Percentiles rank a stretch among this genome's conserved stretches.
Conservation (phyloP, 2,888 invertebrate genomes). For the Galerucella nymphaeae region DNA sequence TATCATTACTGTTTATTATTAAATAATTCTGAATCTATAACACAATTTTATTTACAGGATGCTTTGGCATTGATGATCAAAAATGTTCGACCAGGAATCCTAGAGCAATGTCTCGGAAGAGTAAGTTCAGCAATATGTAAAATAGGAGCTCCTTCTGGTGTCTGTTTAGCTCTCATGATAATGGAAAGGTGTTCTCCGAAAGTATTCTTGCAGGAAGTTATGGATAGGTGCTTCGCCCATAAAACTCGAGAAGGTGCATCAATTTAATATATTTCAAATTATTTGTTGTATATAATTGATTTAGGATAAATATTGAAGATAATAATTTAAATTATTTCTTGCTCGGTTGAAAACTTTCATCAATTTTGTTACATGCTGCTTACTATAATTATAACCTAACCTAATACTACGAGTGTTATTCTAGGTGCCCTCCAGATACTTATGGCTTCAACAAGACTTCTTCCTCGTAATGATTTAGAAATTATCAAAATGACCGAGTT, state of each 20-base stretch:
- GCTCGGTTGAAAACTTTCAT: too few species aligned
- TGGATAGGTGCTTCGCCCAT: conserved; percentile 58
- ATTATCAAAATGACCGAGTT: conserved; percentile 61
- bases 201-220: conserved; percentile 61
- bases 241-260: conserved; percentile 50
- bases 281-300: conserved; percentile 5
- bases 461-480: conserved; percentile 82
- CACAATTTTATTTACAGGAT: conserved; percentile 50
- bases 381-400: too few species aligned
- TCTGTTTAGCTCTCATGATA: conserved; percentile 66
- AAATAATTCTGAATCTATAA: not conserved
- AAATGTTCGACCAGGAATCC: conserved; percentile 55
- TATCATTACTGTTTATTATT: too few species aligned
- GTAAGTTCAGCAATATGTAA: conserved; percentile 64
- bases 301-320: not conserved
- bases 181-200: conserved; percentile 67
- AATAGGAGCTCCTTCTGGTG: conserved; percentile 66
- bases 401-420: conserved; percentile 14
- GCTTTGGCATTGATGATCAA: conserved; percentile 55
- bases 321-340: too few species aligned
- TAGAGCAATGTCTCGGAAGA: conserved; percentile 63
- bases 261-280: not conserved
- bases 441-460: conserved; percentile 81
- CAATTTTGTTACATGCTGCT: too few species aligned
- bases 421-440: conserved; percentile 61